Evolutionary conservation across 2,888 invertebrate genomes (phyloP), one percentile per base, ranked within the genome.

Genomic region (Nysson spinosus): DNA sequence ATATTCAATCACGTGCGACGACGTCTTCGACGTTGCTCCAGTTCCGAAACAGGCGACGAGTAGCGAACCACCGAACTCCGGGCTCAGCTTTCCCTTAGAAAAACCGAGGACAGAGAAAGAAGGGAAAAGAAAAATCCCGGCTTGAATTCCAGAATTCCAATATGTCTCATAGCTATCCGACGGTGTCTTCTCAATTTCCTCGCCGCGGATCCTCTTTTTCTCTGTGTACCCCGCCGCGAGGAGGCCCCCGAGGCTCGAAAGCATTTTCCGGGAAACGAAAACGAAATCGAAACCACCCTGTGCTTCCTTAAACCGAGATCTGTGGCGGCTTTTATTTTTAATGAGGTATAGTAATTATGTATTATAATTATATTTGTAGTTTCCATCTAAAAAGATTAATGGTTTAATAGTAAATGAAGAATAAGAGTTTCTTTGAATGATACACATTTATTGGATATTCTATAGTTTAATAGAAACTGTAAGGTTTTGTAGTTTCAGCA

Each of bases 1-100:
- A 80, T 80, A 80, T 80, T 78, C 79, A 75, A 79, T 79, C 77
- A 74, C 74, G 71, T 66, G 65, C 64, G 65, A 57, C 62, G 66
- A 75, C 72, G 66, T 72, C 68, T 64, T 69, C 70, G 65, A 43
- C 54, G 56, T 60, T 65, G 68, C 19, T 63, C 69, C 61, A 73
- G 63, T 75, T 72, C 24, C 68, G 61, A 71, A 68, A 69, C 64
- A 61, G 50, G 46, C 51, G 40, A 39, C 40, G 34, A 43, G 37
- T 50, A 52, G 57, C 43, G 66, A 52, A n/a, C n/a, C n/a, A n/a
- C n/a, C n/a, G n/a, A n/a, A n/a, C n/a, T n/a, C n/a, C n/a, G n/a
- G n/a, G n/a, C n/a, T n/a, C n/a, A n/a, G n/a, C n/a, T 47, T 55
- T 34, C 28, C 43, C 28, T 22, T 43, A 37, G 50, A 19, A 43